Percentiles rank a stretch among this genome's conserved stretches.
phyloP scores from a whole-genome alignment of 35 echinoderm and acorn worm species.

The Strongylocentrotus purpuratus region DNA sequence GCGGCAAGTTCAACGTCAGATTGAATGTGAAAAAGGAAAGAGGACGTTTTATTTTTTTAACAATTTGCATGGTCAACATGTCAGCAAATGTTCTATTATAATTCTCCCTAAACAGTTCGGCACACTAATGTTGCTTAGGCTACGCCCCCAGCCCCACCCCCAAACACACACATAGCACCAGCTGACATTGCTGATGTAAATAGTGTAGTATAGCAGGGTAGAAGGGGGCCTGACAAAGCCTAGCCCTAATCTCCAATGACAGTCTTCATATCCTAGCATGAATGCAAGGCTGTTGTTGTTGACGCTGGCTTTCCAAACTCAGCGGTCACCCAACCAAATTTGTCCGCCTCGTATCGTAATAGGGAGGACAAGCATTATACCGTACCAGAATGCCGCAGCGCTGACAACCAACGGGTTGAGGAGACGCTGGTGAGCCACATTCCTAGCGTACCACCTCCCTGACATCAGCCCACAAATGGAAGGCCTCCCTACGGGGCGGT shows the following conservation, averaged over 20 bases:
- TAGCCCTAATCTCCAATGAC: background rate
- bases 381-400: background rate
- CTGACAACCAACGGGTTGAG: background rate
- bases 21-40: background rate
- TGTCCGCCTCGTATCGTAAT: background rate
- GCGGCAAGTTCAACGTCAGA: too few species aligned
- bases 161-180: too few species aligned
- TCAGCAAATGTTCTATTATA: too few species aligned
- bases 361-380: background rate
- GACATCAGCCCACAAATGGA: background rate
- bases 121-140: too few species aligned
- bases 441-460: background rate
- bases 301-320: background rate
- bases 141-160: too few species aligned
- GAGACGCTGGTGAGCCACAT: background rate
- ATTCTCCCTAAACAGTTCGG: too few species aligned
- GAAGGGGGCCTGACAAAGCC: background rate
- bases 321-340: conserved; percentile 4
- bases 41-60: too few species aligned
- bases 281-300: background rate
- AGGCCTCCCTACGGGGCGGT: background rate
- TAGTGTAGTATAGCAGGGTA: too few species aligned
- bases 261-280: background rate
- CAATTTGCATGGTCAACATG: too few species aligned
- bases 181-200: too few species aligned